Conservation (phyloP, 2,113 vertebrate genomes). For the Thunnus maccoyii region DNA sequence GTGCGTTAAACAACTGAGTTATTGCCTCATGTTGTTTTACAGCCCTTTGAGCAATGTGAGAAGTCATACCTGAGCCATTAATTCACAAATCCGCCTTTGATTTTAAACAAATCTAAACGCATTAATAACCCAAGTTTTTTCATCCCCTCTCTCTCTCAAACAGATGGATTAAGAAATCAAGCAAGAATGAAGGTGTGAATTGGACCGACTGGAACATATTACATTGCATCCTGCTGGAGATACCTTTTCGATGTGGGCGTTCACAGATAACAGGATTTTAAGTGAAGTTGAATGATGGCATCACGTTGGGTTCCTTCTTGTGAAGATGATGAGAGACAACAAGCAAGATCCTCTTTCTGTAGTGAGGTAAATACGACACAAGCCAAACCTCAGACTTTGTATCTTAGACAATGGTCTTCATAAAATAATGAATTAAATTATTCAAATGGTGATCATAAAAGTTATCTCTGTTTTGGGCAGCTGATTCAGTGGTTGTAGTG, state of each 20-base stretch:
- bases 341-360: conserved; percentile 76
- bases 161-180: conserved; percentile 61
- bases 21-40: conserved; percentile 30
- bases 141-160: neutral
- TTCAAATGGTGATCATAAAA: conserved; percentile 21
- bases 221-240: conserved; percentile 54
- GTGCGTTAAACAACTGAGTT: conserved; percentile 19
- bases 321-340: conserved; percentile 87
- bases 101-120: neutral
- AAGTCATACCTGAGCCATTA: neutral
- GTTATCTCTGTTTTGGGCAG: conserved; percentile 3
- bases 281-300: conserved; percentile 93
- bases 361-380: conserved; percentile 85
- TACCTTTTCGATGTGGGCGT: conserved; percentile 86
- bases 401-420: neutral
- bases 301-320: conserved; percentile 88
- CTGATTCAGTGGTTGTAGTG: conserved; percentile 30
- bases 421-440: neutral
- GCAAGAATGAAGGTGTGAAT: conserved; percentile 54
- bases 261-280: conserved; percentile 82
- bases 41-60: neutral
- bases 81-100: neutral
- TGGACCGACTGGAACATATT: conserved; percentile 26
- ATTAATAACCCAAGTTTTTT: neutral
- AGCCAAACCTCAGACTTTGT: neutral